phyloP scores from a whole-genome alignment of 2,113 vertebrate species.

The Numenius arquata region DNA sequence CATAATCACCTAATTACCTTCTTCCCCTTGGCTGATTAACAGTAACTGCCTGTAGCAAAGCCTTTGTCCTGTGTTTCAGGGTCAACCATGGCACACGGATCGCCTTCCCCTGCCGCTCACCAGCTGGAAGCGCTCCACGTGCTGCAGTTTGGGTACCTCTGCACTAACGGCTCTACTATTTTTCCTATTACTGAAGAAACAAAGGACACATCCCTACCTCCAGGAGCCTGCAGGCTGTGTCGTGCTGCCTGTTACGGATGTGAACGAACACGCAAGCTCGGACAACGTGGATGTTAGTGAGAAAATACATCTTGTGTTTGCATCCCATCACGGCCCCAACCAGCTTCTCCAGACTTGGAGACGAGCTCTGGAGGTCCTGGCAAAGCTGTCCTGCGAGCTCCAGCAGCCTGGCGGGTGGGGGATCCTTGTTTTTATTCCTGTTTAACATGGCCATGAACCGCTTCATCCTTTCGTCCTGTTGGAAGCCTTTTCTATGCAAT shows the following conservation, averaged over 20 bases:
- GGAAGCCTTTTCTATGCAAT: not conserved
- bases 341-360: conserved; percentile 7
- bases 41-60: not conserved
- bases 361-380: not conserved
- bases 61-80: not conserved
- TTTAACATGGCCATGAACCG: conserved; percentile 63
- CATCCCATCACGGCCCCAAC: conserved; percentile 40
- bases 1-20: not conserved
- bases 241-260: not conserved
- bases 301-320: conserved; percentile 40
- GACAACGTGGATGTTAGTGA: conserved; percentile 48
- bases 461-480: conserved; percentile 39
- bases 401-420: conserved; percentile 14
- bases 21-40: not conserved
- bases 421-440: not conserved
- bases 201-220: conserved; percentile 58
- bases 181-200: not conserved
- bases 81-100: accelerated
- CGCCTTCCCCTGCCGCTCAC: accelerated
- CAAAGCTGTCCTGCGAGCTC: conserved; percentile 46
- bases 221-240: conserved; percentile 59
- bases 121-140: not conserved
- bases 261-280: conserved; percentile 21
- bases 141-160: not conserved
- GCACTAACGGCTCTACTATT: not conserved